Evolutionary conservation across 1,140 invertebrate species (phyloP).

Genomic region (Diorhabda sublineata): DNA sequence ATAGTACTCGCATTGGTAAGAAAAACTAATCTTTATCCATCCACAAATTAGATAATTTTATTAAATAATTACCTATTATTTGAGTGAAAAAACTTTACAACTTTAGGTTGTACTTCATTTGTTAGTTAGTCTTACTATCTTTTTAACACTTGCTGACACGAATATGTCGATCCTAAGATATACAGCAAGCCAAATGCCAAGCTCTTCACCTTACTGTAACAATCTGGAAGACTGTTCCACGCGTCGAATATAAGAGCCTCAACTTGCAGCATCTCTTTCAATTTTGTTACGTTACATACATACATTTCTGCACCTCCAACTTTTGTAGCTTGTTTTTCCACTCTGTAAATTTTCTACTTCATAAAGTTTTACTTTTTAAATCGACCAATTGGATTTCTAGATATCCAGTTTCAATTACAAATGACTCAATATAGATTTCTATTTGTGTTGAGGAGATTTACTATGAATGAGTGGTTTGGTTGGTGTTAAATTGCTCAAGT

Average conservation of each 20-base stretch:
- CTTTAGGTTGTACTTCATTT: neutral
- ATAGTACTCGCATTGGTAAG: neutral
- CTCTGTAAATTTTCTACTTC: slow-evolving; percentile 18
- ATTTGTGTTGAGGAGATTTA: slow-evolving; percentile 35
- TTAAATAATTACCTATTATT: too few relatives aligned
- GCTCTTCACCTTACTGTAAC: slow-evolving; percentile 35
- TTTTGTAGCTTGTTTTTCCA: slow-evolving; percentile 33
- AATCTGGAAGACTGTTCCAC: slow-evolving; percentile 36
- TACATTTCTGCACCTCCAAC: slow-evolving; percentile 34
- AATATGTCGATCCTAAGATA: slow-evolving; percentile 11
- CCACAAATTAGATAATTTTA: too few relatives aligned
- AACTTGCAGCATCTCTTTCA: slow-evolving; percentile 12
- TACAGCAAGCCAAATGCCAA: slow-evolving; percentile 31
- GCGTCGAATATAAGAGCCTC: slow-evolving; percentile 11
- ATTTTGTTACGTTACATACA: slow-evolving; percentile 28
- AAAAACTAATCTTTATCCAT: neutral
- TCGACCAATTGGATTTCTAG: slow-evolving; percentile 36
- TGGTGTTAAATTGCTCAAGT: too few relatives aligned
- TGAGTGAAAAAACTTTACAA: neutral
- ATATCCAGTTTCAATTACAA: slow-evolving; percentile 34
- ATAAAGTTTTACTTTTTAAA: too few relatives aligned
- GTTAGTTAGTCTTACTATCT: neutral
- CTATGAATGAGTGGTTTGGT: neutral
- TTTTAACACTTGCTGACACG: neutral
- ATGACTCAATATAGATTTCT: slow-evolving; percentile 29